A percentile compares a stretch with the other conserved stretches of the same genome.
phyloP scores from a whole-genome alignment of 2,113 vertebrate genomes.

The Heterocephalus glaber region DNA sequence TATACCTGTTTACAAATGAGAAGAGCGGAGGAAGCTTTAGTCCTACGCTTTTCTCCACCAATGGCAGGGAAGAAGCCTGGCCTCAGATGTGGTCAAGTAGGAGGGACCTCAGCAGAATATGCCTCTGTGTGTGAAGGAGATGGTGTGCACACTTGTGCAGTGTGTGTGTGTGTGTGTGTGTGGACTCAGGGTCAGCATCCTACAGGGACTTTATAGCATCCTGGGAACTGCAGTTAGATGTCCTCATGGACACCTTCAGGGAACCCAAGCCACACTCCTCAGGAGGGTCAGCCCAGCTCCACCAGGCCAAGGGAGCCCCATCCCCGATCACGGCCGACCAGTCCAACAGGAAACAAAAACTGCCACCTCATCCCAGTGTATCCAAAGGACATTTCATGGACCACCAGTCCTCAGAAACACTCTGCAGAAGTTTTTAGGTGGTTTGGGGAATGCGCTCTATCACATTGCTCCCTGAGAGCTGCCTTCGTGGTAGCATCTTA shows the following conservation, averaged over 20 bases:
- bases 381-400: background rate
- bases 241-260: background rate
- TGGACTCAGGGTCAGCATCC: background rate
- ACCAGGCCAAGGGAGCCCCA: background rate
- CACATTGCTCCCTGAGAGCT: background rate
- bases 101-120: background rate
- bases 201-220: background rate
- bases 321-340: background rate
- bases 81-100: background rate
- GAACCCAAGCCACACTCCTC: background rate
- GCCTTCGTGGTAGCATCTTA: background rate
- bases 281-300: background rate
- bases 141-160: background rate
- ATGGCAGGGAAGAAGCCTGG: background rate
- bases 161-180: background rate
- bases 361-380: background rate
- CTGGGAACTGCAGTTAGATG: background rate
- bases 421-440: background rate
- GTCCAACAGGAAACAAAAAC: background rate
- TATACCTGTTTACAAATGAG: background rate
- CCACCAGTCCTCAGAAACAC: background rate
- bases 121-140: rapidly evolving
- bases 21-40: background rate
- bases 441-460: background rate
- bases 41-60: background rate